A percentile compares a stretch with the other conserved stretches of the same genome.
Conservation (phyloP, 2,888 invertebrate species). For the Dromius quadrimaculatus region DNA sequence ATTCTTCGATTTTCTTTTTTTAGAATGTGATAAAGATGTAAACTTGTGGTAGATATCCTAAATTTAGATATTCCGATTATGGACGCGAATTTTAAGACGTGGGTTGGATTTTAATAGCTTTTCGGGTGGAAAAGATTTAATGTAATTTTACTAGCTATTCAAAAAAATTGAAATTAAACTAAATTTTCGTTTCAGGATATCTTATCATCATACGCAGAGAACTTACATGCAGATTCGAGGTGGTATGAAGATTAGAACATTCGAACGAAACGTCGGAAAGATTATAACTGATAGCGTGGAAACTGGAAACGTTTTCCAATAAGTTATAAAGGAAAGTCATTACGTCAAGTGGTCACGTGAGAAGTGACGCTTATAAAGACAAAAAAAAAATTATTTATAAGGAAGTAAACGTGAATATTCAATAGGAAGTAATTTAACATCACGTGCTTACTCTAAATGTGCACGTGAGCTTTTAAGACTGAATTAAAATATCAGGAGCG, state of each 20-base stretch:
- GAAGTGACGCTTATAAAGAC: constrained; percentile 25
- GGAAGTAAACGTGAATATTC: constrained; percentile 39
- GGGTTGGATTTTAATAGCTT: too few species aligned
- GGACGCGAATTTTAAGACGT: too few species aligned
- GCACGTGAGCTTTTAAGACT: constrained; percentile 24
- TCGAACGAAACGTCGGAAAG: constrained; percentile 30
- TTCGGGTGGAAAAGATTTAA: too few species aligned
- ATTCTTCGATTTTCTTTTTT: constrained; percentile 7
- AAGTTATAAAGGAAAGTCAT: constrained; percentile 37
- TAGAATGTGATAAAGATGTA: background rate
- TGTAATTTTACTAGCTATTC: too few species aligned
- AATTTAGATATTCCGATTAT: constrained; percentile 22
- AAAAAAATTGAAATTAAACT: too few species aligned
- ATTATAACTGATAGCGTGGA: constrained; percentile 27
- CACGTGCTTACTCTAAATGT: constrained; percentile 15
- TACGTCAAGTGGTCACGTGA: constrained; percentile 38
- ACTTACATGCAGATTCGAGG: too few species aligned
- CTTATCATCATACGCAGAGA: too few species aligned
- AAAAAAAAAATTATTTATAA: constrained; percentile 38
- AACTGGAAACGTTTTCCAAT: constrained; percentile 44
- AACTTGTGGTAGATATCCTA: background rate
- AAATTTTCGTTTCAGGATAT: too few species aligned
- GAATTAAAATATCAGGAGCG: too few species aligned
- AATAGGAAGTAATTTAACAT: constrained; percentile 33
- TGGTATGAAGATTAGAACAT: too few species aligned